phyloP scores from a whole-genome alignment of 2,888 invertebrate genomes.

The Cantharis flavilabris region DNA sequence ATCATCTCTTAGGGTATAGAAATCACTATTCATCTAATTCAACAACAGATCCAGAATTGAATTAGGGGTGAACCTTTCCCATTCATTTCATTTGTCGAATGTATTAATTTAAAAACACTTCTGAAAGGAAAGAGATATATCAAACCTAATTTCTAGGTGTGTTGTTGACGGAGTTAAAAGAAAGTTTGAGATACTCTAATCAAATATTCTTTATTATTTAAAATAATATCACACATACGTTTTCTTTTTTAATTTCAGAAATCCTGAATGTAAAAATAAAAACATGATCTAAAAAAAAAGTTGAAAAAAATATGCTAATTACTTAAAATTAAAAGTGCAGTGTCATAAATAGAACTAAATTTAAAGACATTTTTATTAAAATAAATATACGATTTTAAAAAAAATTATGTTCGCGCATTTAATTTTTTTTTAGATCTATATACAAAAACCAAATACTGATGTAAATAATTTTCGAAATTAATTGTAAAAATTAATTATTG shows the following conservation, averaged over 20 bases:
- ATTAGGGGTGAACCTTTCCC: too few species aligned
- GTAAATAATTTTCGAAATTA: background rate
- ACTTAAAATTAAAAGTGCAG: background rate
- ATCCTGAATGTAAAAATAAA: background rate
- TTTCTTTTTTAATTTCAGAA: background rate
- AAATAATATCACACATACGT: background rate
- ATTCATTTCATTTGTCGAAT: too few species aligned
- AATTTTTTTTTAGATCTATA: background rate
- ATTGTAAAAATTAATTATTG: background rate
- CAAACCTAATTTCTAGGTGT: too few species aligned
- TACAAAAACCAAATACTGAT: background rate
- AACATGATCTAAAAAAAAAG: background rate
- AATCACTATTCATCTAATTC: background rate
- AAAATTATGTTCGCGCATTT: background rate
- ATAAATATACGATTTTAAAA: background rate
- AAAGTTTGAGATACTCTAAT: constrained; percentile 12
- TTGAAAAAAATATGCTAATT: background rate
- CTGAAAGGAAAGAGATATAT: too few species aligned
- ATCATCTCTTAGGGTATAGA: constrained; percentile 33
- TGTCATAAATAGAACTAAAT: background rate
- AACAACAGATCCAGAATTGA: background rate
- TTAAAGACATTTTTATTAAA: background rate
- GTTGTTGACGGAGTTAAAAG: background rate
- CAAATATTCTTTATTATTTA: background rate
- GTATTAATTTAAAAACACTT: too few species aligned